phyloP scores from a whole-genome alignment of 2,113 vertebrate genomes.

The Melanerpes aurifrons region DNA sequence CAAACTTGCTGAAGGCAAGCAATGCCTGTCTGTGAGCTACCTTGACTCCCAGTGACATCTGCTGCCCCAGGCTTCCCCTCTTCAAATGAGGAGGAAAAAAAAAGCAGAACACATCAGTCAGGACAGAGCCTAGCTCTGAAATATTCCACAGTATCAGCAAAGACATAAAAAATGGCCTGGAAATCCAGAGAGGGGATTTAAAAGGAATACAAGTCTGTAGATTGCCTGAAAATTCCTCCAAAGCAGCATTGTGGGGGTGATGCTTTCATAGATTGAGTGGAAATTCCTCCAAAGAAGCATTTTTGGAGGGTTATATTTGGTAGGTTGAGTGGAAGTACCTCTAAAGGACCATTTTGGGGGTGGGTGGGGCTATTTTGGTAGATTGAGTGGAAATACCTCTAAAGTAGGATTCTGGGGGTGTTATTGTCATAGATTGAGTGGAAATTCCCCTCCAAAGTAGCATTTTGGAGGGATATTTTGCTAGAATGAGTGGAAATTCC shows the following conservation, averaged over 20 bases:
- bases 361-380: not conserved
- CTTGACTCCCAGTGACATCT: slow-evolving; percentile 65
- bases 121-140: slow-evolving; percentile 27
- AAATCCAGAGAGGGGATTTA: not conserved
- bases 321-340: not conserved
- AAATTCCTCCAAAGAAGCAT: too few species aligned
- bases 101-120: slow-evolving; percentile 44
- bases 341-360: not conserved
- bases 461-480: too few species aligned
- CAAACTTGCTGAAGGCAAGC: slow-evolving; percentile 58
- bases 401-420: not conserved
- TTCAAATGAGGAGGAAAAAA: slow-evolving; percentile 11
- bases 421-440: too few species aligned
- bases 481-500: too few species aligned
- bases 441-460: too few species aligned
- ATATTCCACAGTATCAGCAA: not conserved
- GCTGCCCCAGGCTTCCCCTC: slow-evolving; percentile 56
- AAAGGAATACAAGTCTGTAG: not conserved
- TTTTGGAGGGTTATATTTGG: not conserved
- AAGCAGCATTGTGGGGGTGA: not conserved
- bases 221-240: not conserved
- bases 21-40: slow-evolving; percentile 51
- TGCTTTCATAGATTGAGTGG: not conserved
- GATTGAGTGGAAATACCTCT: too few species aligned
- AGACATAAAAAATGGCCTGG: not conserved